Percentiles rank a stretch among this genome's conserved stretches.
Evolutionary conservation across 2,888 invertebrate genomes (phyloP).

Genomic region (Drosophila greeni): DNA sequence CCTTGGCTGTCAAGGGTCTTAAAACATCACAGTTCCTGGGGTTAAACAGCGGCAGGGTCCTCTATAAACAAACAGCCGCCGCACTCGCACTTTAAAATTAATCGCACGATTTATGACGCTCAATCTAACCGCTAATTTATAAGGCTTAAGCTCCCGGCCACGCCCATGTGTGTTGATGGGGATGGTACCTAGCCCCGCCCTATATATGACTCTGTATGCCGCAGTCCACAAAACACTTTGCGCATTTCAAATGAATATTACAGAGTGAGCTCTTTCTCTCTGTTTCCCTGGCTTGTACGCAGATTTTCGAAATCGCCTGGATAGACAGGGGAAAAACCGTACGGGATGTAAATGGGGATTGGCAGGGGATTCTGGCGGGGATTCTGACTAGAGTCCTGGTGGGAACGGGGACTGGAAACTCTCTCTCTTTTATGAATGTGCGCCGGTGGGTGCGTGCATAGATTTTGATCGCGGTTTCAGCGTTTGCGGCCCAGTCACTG

Average conservation of each 20-base stretch:
- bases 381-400: neutral
- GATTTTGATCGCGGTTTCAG: constrained; percentile 64
- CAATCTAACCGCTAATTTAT: constrained; percentile 71
- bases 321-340: constrained; percentile 7
- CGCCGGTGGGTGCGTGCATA: constrained; percentile 44
- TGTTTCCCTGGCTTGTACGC: constrained; percentile 1
- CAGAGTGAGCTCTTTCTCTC: constrained; percentile 29
- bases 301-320: constrained; percentile 26
- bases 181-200: constrained; percentile 2
- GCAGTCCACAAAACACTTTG: constrained; percentile 47
- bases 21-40: constrained; percentile 3
- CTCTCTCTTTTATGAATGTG: constrained; percentile 7
- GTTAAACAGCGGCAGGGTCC: constrained; percentile 28
- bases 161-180: neutral
- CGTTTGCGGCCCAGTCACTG: constrained; percentile 58
- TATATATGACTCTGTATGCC: constrained; percentile 5
- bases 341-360: constrained; percentile 3
- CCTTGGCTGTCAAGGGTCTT: constrained; percentile 5
- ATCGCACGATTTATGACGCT: constrained; percentile 68
- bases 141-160: constrained; percentile 50
- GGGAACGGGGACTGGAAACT: neutral
- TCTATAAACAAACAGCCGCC: constrained; percentile 51
- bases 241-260: constrained; percentile 64
- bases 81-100: constrained; percentile 60
- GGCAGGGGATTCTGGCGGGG: constrained; percentile 8